A percentile compares a stretch with the other conserved stretches of the same genome.
Conservation (phyloP, 2,113 vertebrate genomes). For the Labrus mixtus region DNA sequence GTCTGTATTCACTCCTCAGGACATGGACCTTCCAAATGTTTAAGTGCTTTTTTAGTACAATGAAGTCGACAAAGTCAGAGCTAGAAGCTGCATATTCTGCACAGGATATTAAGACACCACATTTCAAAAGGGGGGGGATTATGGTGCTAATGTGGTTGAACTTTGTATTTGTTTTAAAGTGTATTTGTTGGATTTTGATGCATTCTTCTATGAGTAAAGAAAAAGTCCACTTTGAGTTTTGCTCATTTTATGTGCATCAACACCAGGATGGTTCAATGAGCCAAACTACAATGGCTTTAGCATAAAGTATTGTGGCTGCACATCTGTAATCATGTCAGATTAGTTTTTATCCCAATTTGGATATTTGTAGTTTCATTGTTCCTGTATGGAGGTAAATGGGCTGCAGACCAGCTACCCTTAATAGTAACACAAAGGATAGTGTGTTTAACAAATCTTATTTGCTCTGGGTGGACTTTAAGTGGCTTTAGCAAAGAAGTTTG, state of each 20-base stretch:
- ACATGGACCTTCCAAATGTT: not conserved
- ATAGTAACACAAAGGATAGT: not conserved
- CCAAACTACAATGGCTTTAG: not conserved
- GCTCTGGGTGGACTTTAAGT: conserved; percentile 20
- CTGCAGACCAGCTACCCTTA: not conserved
- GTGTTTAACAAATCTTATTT: not conserved
- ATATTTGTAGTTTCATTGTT: not conserved
- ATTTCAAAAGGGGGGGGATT: not conserved
- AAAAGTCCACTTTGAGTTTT: conserved; percentile 44
- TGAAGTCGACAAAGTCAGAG: not conserved
- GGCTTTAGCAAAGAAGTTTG: conserved; percentile 10
- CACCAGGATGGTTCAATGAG: not conserved
- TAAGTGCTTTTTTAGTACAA: not conserved
- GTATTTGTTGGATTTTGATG: not conserved
- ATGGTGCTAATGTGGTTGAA: not conserved
- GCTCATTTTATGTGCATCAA: conserved; percentile 61
- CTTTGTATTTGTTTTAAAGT: not conserved
- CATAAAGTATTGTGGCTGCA: not conserved
- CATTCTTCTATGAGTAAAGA: conserved; percentile 56
- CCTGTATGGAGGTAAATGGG: not conserved
- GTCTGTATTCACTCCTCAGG: not conserved
- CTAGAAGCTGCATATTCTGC: not conserved
- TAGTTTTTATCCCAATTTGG: not conserved
- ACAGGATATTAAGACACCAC: not conserved
- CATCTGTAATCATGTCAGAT: not conserved